These are phyloP conservation scores for Phortica magna DNA, from an alignment of 2,888 invertebrate genomes.

Conservation along the genomic window DNA sequence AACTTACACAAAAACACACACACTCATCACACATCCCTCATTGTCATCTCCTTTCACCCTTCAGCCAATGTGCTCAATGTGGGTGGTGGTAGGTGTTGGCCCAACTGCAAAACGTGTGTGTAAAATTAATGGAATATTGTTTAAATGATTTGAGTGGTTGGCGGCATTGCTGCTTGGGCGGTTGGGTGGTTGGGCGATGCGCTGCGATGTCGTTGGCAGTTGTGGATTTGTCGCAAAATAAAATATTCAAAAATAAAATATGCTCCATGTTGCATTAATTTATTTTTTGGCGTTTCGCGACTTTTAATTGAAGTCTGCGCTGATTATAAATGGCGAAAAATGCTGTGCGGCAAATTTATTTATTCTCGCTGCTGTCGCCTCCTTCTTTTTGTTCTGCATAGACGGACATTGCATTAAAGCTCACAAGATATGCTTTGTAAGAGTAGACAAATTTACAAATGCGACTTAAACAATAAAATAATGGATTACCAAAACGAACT, in stretches of 20 bases:
- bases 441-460: too few species aligned
- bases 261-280: constrained; percentile 10
- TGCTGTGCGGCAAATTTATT: background rate
- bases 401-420: too few species aligned
- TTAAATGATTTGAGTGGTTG: background rate
- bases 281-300: constrained; percentile 20
- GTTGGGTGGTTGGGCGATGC: too few species aligned
- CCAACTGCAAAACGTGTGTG: constrained; percentile 24
- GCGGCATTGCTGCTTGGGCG: background rate
- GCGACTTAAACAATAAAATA: too few species aligned
- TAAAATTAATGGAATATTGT: constrained; percentile 29
- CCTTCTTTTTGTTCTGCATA: too few species aligned
- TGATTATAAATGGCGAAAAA: constrained; percentile 2
- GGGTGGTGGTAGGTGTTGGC: background rate
- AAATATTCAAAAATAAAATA: constrained; percentile 31
- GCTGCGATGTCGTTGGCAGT: too few species aligned
- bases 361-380: background rate
- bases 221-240: constrained; percentile 6
- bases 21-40: background rate
- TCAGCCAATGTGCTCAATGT: background rate
- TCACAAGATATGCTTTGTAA: too few species aligned
- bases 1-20: background rate
- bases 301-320: constrained; percentile 22
- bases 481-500: too few species aligned
- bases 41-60: background rate